A percentile compares a stretch with the other conserved stretches of the same genome.
phyloP scores from a whole-genome alignment of 2,888 invertebrate genomes.

The Troides helena region DNA sequence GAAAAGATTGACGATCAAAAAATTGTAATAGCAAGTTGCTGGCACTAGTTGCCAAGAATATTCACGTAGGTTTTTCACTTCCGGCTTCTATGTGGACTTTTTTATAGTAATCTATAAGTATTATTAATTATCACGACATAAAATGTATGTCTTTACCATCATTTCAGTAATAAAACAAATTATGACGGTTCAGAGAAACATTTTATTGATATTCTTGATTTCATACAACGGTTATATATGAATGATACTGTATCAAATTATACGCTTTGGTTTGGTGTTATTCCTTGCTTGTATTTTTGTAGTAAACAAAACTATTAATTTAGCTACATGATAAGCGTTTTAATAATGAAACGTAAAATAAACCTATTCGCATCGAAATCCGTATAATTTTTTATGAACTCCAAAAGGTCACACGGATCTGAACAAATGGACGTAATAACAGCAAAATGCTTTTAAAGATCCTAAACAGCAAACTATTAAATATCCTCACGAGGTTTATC shows the following conservation, averaged over 20 bases:
- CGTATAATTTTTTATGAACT: not conserved
- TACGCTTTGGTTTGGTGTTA: too few relatives aligned
- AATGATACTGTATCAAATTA: too few relatives aligned
- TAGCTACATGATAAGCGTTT: too few relatives aligned
- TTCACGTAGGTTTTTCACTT: not conserved
- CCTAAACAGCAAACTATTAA: conserved; percentile 3
- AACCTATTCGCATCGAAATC: not conserved
- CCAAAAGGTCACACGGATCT: not conserved
- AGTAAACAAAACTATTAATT: too few relatives aligned
- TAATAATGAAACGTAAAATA: not conserved
- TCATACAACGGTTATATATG: too few relatives aligned
- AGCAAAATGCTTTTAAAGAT: conserved; percentile 5
- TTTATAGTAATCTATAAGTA: too few relatives aligned
- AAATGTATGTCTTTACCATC: too few relatives aligned
- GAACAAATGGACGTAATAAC: not conserved
- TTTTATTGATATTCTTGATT: too few relatives aligned
- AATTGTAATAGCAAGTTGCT: conserved; percentile 10
- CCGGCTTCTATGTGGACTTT: not conserved
- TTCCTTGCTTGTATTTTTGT: too few relatives aligned
- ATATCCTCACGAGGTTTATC: conserved; percentile 1
- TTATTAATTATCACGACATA: too few relatives aligned
- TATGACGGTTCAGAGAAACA: too few relatives aligned
- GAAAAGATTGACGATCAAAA: not conserved
- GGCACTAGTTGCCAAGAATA: conserved; percentile 15
- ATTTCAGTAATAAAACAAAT: too few relatives aligned